Base-by-base conservation (phyloP, 2,888 invertebrate genomes). In the Poecilobothrus nobilitatus region DNA sequence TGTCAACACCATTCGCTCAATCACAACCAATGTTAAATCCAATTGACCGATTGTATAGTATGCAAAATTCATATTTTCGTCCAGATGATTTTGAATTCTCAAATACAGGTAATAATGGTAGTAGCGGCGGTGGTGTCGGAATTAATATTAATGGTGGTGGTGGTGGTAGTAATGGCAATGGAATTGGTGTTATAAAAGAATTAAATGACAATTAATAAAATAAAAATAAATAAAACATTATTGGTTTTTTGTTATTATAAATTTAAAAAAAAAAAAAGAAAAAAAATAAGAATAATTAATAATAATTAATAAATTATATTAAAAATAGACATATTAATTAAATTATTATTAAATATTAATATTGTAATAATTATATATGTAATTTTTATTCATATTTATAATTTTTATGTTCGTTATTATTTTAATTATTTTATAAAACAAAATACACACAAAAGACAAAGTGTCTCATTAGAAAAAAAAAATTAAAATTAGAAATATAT, bases 41-140 rank as follows among this genome's bases (percentile, higher is more conserved):
- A 12, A 87, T 87, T 71, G 87, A 87, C 80, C 83, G 87, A 63
- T 78, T 87, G 20, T 87, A 87, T 75, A 87, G 87, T 70, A 87
- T 87, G 87, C 87, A 87, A 76, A 87, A 84, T 74, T 86, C 87
- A 18, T 87, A 87, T 75, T 87, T 87, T 79, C 85, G 87, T 73
- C 84, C 83, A 37, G 86, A 86, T 71, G 86, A 85, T 69, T 71
- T 81, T 67, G 77, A 76, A n/a, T 81, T 78, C 44, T 75, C 76
- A 5, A 79, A 80, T 33, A 79, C 76, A 34, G 74, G 74, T 68
- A 79, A n/a, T 15, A 64, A 6, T 21, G 64, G 64, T 64, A n/a
- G 64, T 27, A 15, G 18, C 12, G 21, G 64, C 6, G 21, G 34
- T 27, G 21, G 1, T 64, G 71, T 68, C 10, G 69, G 71, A 1